Evolutionary conservation across 1,140 invertebrate species (phyloP).

Genomic region (Ladona fulva): DNA sequence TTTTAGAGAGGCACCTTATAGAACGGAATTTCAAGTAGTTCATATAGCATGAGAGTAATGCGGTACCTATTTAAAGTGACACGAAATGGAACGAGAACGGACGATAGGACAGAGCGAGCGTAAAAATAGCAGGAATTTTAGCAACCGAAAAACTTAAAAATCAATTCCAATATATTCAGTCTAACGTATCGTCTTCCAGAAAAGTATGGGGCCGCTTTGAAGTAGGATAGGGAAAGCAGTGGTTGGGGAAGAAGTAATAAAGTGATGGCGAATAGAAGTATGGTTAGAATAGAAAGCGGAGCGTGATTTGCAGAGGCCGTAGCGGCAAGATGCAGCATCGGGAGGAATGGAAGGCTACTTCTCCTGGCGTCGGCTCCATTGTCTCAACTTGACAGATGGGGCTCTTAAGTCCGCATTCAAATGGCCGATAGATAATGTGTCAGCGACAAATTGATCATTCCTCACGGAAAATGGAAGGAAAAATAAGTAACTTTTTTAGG

Average conservation of each 20-base stretch:
- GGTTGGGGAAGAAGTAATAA: not conserved
- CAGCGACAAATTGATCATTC: not conserved
- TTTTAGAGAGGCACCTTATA: no score
- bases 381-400: not conserved
- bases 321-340: not conserved
- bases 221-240: not conserved
- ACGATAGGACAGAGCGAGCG: no score
- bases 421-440: constrained; percentile 1
- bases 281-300: not conserved
- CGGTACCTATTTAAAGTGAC: no score
- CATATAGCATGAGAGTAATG: no score
- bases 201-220: not conserved
- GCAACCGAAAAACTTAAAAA: no score
- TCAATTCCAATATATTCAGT: no score
- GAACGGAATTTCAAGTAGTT: no score
- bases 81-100: no score
- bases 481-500: not conserved
- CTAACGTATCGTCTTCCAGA: no score
- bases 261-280: not conserved
- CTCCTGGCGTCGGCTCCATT: not conserved
- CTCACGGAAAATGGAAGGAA: not conserved
- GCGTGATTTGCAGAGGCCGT: not conserved
- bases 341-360: constrained; percentile 1
- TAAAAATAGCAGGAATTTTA: no score
- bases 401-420: not conserved